Percentiles rank a stretch among this genome's conserved stretches.
Evolutionary conservation across 2,888 invertebrate species (phyloP).

Genomic region (Eudemis profundana): DNA sequence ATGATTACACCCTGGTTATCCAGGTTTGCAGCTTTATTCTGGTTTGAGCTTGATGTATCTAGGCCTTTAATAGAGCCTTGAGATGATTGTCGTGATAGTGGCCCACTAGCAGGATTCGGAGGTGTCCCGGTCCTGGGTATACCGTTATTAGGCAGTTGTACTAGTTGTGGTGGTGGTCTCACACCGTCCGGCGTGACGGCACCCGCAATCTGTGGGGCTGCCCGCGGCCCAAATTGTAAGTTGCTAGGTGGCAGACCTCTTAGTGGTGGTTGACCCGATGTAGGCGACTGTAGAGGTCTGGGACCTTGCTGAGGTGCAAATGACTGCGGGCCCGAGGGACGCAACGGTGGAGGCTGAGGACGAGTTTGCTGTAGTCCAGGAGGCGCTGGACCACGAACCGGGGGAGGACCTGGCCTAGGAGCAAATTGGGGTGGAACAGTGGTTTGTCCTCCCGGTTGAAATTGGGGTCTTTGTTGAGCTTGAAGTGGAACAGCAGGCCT

Average conservation of each 20-base stretch:
- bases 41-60: slow-evolving; percentile 66
- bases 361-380: slow-evolving; percentile 65
- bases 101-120: slow-evolving; percentile 54
- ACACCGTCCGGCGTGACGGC: slow-evolving; percentile 71
- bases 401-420: slow-evolving; percentile 67
- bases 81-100: slow-evolving; percentile 75
- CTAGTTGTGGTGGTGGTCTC: slow-evolving; percentile 59
- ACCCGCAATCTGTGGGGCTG: slow-evolving; percentile 65
- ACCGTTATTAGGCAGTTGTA: slow-evolving; percentile 64
- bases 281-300: slow-evolving; percentile 66
- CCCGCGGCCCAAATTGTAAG: slow-evolving; percentile 81
- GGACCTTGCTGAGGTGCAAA: slow-evolving; percentile 69
- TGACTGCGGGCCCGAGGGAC: slow-evolving; percentile 73
- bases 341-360: slow-evolving; percentile 62
- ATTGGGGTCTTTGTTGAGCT: slow-evolving; percentile 70
- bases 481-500: slow-evolving; percentile 66
- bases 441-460: slow-evolving; percentile 78
- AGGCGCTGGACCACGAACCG: slow-evolving; percentile 64
- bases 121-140: slow-evolving; percentile 62
- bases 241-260: slow-evolving; percentile 80
- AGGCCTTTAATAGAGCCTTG: slow-evolving; percentile 71
- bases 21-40: slow-evolving; percentile 79
- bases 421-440: slow-evolving; percentile 66
- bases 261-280: slow-evolving; percentile 64
- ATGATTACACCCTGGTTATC: slow-evolving; percentile 70